Evolutionary conservation across 2,113 vertebrate species (phyloP).

Genomic region (Odocoileus hemionus): DNA sequence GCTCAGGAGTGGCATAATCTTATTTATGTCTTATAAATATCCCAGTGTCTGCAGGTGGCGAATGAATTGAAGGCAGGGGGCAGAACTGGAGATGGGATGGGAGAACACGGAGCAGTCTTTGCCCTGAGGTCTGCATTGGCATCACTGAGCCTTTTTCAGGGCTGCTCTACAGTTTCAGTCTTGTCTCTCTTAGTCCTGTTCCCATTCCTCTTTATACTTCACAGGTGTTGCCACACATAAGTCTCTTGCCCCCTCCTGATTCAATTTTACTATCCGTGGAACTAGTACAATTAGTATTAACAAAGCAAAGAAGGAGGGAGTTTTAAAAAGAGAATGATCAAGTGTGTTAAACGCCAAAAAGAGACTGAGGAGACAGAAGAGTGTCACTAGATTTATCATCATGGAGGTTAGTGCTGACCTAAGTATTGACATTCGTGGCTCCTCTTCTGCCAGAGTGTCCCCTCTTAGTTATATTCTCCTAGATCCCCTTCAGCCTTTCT

Average conservation of each 20-base stretch:
- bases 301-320: background rate
- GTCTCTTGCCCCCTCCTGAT: background rate
- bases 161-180: background rate
- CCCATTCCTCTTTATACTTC: background rate
- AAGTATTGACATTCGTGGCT: background rate
- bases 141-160: background rate
- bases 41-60: background rate
- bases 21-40: background rate
- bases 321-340: background rate
- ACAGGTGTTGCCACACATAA: background rate
- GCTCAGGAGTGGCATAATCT: background rate
- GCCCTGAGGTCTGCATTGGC: background rate
- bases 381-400: background rate
- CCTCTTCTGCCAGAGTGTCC: background rate
- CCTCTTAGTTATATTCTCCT: background rate
- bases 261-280: background rate
- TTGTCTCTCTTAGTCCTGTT: background rate
- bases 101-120: background rate
- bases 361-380: background rate
- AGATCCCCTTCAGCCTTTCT: background rate
- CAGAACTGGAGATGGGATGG: background rate
- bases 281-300: background rate
- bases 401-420: background rate
- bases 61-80: background rate
- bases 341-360: background rate